Percentiles rank a stretch among this genome's conserved stretches.
Conservation (phyloP, 2,888 invertebrate genomes). For the Didymodactylos carnosus region DNA sequence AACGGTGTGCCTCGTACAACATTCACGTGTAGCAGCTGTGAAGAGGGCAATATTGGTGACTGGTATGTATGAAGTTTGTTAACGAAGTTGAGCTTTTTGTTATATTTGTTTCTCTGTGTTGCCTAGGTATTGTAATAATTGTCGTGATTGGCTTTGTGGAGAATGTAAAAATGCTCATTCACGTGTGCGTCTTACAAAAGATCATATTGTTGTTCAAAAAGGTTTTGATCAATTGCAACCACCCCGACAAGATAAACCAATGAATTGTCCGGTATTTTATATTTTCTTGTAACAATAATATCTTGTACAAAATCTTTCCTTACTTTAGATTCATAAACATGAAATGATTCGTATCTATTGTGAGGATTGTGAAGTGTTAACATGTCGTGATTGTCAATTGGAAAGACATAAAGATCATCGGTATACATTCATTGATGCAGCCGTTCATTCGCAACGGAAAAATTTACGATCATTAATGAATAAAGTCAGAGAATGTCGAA, state of each 20-base stretch:
- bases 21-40: not conserved
- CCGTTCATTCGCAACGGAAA: conserved; percentile 51
- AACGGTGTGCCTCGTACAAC: too few species aligned
- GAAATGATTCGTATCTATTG: not conserved
- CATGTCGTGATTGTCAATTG: conserved; percentile 75
- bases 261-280: too few species aligned
- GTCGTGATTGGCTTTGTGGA: conserved; percentile 72
- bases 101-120: too few species aligned
- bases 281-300: too few species aligned
- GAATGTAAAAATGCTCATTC: conserved; percentile 48
- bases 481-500: conserved; percentile 51
- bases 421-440: conserved; percentile 75
- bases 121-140: conserved; percentile 57
- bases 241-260: too few species aligned
- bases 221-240: not conserved
- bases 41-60: not conserved
- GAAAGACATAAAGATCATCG: conserved; percentile 75
- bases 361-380: not conserved
- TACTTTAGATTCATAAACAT: conserved; percentile 4
- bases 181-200: conserved; percentile 30
- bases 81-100: too few species aligned
- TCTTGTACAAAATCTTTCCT: too few species aligned
- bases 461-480: conserved; percentile 46
- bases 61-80: too few species aligned
- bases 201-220: conserved; percentile 22